Conservation (phyloP, 2,113 vertebrate genomes). For the Pollachius pollachius region DNA sequence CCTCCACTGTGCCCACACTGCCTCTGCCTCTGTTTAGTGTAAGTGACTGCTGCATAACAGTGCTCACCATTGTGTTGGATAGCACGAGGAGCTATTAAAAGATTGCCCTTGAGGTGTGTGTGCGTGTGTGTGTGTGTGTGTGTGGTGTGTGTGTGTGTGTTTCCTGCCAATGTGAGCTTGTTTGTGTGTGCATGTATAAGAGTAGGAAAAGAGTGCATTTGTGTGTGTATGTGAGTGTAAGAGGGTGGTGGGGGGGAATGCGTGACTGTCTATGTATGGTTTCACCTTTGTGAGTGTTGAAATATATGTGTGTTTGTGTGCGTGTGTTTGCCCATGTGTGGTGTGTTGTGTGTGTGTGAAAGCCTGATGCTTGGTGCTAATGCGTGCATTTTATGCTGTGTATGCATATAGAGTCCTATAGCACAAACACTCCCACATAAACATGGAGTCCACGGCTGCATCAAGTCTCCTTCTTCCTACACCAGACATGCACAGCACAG, state of each 20-base stretch:
- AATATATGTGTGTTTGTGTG: neutral
- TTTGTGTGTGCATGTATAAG: neutral
- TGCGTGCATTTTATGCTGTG: neutral
- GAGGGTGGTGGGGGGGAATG: neutral
- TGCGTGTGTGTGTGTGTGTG: neutral
- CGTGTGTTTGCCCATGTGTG: neutral
- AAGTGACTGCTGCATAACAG: neutral
- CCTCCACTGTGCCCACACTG: neutral
- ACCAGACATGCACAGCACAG: no score
- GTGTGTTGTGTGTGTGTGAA: constrained; percentile 11
- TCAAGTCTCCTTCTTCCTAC: no score
- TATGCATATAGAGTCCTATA: neutral
- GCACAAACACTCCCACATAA: no score
- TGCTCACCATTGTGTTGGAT: neutral
- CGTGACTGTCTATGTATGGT: neutral
- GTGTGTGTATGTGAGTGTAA: neutral
- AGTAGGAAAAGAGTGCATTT: neutral
- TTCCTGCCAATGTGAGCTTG: neutral
- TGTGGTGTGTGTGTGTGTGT: constrained; percentile 7
- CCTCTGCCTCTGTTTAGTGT: neutral
- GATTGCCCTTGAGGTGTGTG: neutral
- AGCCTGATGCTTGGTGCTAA: neutral
- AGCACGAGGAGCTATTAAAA: constrained; percentile 10
- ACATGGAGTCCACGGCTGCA: no score
- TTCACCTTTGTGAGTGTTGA: neutral